Evolutionary conservation across 2,888 invertebrate genomes (phyloP), one percentile per base, ranked within the genome.

Genomic region (Agrochola lota): DNA sequence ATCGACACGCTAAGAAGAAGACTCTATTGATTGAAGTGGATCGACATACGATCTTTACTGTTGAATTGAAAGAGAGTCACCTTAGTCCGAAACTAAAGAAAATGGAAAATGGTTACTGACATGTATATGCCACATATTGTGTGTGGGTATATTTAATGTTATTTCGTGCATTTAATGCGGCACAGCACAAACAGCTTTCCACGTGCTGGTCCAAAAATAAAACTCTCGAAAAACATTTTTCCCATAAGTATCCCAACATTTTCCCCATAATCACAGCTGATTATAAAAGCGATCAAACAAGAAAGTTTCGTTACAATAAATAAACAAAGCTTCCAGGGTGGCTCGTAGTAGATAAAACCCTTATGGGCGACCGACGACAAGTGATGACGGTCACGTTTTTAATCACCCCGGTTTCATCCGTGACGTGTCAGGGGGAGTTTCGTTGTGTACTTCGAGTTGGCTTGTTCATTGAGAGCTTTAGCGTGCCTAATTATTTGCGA

Each of bases 331-430:
- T 91, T 91, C 88, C 92, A 90, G 94, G 92, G 93, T 95, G 95
- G 92, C 88, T 90, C 87, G 90, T 89, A 93, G 95, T 94, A 95
- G 96, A 96, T 96, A 96, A 95, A 95, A 95, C 95, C 95, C 94
- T 94, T 94, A 94, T 91, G 93, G 93, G 92, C 89, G 88, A 86
- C 84, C 88, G 93, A 88, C 92, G 95, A 95, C 96, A 96, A 95
- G 93, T 96, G 96, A 96, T 95, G 95, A 96, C 96, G 96, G 96
- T 96, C 96, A 95, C 95, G 95, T 95, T 96, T 96, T 96, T 96
- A 96, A 96, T 96, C 96, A 96, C 95, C 93, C 92, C 88, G 89
- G 92, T 87, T 93, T 95, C 94, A 94, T 95, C 94, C 93, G 94
- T 95, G 93, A 94, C 94, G 94, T 92, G 94, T 94, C 94, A 93